Percentiles rank a stretch among this genome's conserved stretches.
Conservation (phyloP, 2,888 invertebrate species). For the Cyclophora punctaria region DNA sequence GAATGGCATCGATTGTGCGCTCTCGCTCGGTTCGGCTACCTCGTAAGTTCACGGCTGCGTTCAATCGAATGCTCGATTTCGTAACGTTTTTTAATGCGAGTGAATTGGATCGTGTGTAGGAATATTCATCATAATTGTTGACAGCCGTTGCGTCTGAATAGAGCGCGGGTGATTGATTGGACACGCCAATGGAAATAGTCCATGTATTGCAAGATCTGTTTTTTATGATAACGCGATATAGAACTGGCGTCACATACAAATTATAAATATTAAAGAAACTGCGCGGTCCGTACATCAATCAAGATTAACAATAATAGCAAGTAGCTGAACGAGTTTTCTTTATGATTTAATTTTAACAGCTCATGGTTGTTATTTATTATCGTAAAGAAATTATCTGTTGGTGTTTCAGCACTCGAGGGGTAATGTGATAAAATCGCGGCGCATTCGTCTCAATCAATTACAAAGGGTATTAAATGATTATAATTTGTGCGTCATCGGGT, state of each 20-base stretch:
- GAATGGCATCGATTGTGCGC: conserved; percentile 42
- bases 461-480: too few relatives aligned
- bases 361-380: background rate
- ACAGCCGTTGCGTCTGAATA: conserved; percentile 40
- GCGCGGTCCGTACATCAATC: conserved; percentile 30
- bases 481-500: too few relatives aligned
- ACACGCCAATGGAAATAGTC: conserved; percentile 33
- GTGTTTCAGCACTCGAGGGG: background rate
- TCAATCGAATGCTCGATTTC: conserved; percentile 40
- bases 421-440: background rate
- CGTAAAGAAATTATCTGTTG: background rate
- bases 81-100: conserved; percentile 37
- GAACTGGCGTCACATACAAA: conserved; percentile 4
- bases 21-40: conserved; percentile 27
- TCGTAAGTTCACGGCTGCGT: conserved; percentile 41
- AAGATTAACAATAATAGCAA: conserved; percentile 4
- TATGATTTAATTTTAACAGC: too few relatives aligned
- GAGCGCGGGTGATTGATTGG: conserved; percentile 38
- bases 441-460: too few relatives aligned
- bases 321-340: background rate
- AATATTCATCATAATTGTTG: conserved; percentile 46
- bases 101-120: conserved; percentile 38
- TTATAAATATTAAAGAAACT: conserved; percentile 19
- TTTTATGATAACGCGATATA: conserved; percentile 14
- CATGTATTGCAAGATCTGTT: conserved; percentile 24